Evolutionary conservation across 2,797 vertebrate species (phyloP).

Genomic region (Apogon hyalosoma): DNA sequence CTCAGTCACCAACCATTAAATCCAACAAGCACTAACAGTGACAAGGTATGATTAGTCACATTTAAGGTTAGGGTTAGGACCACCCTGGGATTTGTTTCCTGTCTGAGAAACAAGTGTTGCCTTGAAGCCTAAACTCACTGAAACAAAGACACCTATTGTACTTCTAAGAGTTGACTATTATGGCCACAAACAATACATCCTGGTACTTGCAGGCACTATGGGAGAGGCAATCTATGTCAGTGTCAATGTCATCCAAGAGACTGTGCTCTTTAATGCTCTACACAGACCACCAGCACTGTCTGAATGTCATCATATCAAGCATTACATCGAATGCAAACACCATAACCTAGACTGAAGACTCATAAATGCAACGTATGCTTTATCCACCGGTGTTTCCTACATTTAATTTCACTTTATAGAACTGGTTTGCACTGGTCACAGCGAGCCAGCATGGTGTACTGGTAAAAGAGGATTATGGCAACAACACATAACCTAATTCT

Average conservation of each 20-base stretch:
- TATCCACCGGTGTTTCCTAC: not conserved
- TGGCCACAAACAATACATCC: slow-evolving; percentile 21
- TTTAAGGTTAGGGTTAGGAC: slow-evolving; percentile 20
- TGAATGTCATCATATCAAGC: not conserved
- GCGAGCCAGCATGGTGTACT: not conserved
- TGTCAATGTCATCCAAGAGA: not conserved
- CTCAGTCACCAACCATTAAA: not conserved
- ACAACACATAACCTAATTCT: not conserved
- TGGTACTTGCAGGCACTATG: slow-evolving; percentile 29
- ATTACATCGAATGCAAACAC: not conserved
- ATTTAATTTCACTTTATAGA: not conserved
- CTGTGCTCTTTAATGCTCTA: slow-evolving; percentile 4
- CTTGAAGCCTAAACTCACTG: slow-evolving; percentile 7
- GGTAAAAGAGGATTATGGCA: not conserved
- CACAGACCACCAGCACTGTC: not conserved
- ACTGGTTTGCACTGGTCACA: not conserved
- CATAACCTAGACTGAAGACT: not conserved
- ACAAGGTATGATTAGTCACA: not conserved
- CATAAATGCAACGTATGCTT: not conserved
- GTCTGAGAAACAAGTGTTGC: slow-evolving; percentile 4
- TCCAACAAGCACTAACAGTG: not conserved
- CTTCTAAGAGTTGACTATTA: slow-evolving; percentile 8
- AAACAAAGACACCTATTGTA: slow-evolving; percentile 50
- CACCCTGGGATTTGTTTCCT: slow-evolving; percentile 25
- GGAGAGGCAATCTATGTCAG: not conserved